Conservation (phyloP, 2,888 invertebrate species). For the Toxonevra muliebris region DNA sequence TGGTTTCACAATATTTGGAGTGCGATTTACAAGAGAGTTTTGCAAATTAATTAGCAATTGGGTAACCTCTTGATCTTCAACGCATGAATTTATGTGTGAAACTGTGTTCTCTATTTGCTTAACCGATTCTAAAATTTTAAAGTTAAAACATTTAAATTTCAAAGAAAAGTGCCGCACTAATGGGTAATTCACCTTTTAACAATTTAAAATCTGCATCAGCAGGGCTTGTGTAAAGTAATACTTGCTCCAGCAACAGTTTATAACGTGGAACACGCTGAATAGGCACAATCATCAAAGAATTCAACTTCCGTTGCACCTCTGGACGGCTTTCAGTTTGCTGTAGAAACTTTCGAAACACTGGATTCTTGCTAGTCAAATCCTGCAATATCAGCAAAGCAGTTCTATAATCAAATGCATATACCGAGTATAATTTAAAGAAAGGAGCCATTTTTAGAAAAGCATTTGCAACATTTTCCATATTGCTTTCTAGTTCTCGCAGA, state of each 20-base stretch:
- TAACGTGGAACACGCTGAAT: slow-evolving; percentile 83
- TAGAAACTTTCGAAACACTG: slow-evolving; percentile 69
- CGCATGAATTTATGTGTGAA: slow-evolving; percentile 76
- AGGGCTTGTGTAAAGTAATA: slow-evolving; percentile 70
- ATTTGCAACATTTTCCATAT: slow-evolving; percentile 70
- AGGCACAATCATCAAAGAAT: slow-evolving; percentile 78
- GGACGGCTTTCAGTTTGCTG: slow-evolving; percentile 73
- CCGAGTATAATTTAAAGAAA: slow-evolving; percentile 80
- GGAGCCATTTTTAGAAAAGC: slow-evolving; percentile 79
- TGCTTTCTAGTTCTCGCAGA: slow-evolving; percentile 68
- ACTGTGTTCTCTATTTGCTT: slow-evolving; percentile 75
- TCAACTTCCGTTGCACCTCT: slow-evolving; percentile 75
- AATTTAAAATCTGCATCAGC: slow-evolving; percentile 69
- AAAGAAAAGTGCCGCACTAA: neutral
- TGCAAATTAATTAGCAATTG: slow-evolving; percentile 75
- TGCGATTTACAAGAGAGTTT: slow-evolving; percentile 70
- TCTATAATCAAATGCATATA: slow-evolving; percentile 79
- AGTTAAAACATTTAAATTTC: neutral
- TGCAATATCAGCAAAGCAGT: slow-evolving; percentile 71
- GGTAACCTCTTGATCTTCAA: slow-evolving; percentile 78
- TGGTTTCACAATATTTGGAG: slow-evolving; percentile 73
- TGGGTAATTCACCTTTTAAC: slow-evolving; percentile 64
- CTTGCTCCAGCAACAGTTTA: slow-evolving; percentile 75
- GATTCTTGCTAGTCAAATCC: slow-evolving; percentile 67
- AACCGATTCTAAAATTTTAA: slow-evolving; percentile 69